Percentiles rank a stretch among this genome's conserved stretches.
Evolutionary conservation across 2,113 vertebrate species (phyloP).

Genomic region (Daboia siamensis): DNA sequence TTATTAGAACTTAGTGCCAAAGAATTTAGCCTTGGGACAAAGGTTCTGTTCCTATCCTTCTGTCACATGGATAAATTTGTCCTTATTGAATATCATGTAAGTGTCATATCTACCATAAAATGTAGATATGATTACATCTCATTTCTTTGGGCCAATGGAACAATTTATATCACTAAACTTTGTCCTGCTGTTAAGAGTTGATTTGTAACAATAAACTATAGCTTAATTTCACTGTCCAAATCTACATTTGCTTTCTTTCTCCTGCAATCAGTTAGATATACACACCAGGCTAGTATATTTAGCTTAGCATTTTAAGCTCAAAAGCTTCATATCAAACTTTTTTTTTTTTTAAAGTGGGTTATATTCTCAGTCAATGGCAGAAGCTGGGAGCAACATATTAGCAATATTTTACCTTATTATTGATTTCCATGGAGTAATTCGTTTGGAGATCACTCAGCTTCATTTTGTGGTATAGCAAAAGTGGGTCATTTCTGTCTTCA

Average conservation of each 20-base stretch:
- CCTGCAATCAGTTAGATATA: neutral
- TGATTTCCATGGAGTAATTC: conserved; percentile 83
- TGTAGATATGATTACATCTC: neutral
- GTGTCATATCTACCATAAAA: neutral
- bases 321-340: neutral
- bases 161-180: neutral
- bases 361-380: neutral
- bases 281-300: neutral
- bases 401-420: conserved; percentile 69
- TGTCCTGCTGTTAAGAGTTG: neutral
- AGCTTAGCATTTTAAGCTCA: neutral
- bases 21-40: neutral
- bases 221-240: neutral
- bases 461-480: conserved; percentile 92
- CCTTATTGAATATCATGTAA: neutral
- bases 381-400: conserved; percentile 1
- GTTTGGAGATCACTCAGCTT: conserved; percentile 76
- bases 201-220: neutral
- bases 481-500: conserved; percentile 89
- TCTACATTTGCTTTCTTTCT: neutral
- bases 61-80: neutral
- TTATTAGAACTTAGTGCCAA: neutral
- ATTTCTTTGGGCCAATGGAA: neutral
- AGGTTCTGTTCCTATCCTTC: neutral
- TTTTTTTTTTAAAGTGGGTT: neutral